These are phyloP conservation scores for Tiliacea aurago DNA, from an alignment of 2,888 invertebrate species.

Conservation along the genomic window DNA sequence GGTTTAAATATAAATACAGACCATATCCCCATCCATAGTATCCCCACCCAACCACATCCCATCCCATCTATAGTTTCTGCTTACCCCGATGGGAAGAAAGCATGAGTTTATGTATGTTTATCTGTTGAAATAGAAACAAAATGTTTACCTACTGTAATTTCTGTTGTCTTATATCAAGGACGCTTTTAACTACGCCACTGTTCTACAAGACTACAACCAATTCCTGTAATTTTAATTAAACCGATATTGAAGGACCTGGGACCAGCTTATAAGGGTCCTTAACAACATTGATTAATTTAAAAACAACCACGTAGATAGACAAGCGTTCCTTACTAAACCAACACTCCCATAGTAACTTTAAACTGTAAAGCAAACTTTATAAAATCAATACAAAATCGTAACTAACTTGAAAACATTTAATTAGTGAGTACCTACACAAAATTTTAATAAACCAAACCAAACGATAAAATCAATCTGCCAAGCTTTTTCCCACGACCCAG, in stretches of 20 bases:
- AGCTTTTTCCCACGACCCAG: no score
- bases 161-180: conserved; percentile 2
- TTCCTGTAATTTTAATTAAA: conserved; percentile 43
- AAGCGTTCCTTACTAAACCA: conserved; percentile 47
- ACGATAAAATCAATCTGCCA: not conserved
- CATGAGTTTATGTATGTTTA: no score
- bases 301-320: conserved; percentile 38
- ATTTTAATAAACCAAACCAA: conserved; percentile 1
- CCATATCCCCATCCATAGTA: no score
- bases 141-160: conserved; percentile 2
- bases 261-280: conserved; percentile 31
- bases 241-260: conserved; percentile 33
- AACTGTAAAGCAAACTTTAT: conserved; percentile 24
- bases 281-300: conserved; percentile 40
- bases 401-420: conserved; percentile 8
- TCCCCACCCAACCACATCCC: no score
- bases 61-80: no score
- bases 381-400: conserved; percentile 21
- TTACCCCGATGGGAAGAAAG: no score
- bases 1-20: not conserved
- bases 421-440: conserved; percentile 9
- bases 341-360: conserved; percentile 13
- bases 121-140: conserved; percentile 1
- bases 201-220: conserved; percentile 1
- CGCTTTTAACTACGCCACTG: not conserved